Evolutionary conservation across 2,888 invertebrate species (phyloP).

Genomic region (Eledona agricola): DNA sequence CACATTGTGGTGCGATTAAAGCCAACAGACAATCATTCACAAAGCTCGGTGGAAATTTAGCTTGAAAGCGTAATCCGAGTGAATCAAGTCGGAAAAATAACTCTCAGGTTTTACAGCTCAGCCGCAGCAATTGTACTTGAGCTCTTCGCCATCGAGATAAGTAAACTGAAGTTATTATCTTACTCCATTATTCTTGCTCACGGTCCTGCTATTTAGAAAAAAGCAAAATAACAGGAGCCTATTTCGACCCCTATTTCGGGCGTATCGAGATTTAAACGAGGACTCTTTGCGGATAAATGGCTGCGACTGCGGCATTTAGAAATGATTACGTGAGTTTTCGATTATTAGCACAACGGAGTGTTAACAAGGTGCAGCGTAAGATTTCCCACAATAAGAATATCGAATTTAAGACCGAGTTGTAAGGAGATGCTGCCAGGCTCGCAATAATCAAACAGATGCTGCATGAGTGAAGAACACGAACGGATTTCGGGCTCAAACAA

Average conservation of each 20-base stretch:
- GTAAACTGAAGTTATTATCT: constrained; percentile 50
- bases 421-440: too few relatives aligned
- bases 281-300: constrained; percentile 18
- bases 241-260: constrained; percentile 28
- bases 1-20: constrained; percentile 17
- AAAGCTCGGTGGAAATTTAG: constrained; percentile 43
- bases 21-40: constrained; percentile 39
- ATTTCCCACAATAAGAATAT: constrained; percentile 12
- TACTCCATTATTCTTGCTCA: constrained; percentile 50
- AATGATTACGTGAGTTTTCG: background rate
- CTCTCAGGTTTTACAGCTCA: constrained; percentile 49
- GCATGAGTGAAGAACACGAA: too few relatives aligned
- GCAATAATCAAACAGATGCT: too few relatives aligned
- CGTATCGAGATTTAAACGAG: constrained; percentile 32
- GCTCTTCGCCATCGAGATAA: constrained; percentile 46
- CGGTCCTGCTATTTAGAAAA: constrained; percentile 29
- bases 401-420: constrained; percentile 1
- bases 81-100: constrained; percentile 51
- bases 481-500: too few relatives aligned
- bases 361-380: constrained; percentile 8
- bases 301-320: too few relatives aligned
- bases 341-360: constrained; percentile 7
- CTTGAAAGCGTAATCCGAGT: constrained; percentile 49
- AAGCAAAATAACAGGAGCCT: constrained; percentile 24
- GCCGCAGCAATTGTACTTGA: constrained; percentile 48